Evolutionary conservation across 2,797 vertebrate species (phyloP), one percentile per base, ranked within the genome.

Genomic region (Parotocinclus haroldoi): DNA sequence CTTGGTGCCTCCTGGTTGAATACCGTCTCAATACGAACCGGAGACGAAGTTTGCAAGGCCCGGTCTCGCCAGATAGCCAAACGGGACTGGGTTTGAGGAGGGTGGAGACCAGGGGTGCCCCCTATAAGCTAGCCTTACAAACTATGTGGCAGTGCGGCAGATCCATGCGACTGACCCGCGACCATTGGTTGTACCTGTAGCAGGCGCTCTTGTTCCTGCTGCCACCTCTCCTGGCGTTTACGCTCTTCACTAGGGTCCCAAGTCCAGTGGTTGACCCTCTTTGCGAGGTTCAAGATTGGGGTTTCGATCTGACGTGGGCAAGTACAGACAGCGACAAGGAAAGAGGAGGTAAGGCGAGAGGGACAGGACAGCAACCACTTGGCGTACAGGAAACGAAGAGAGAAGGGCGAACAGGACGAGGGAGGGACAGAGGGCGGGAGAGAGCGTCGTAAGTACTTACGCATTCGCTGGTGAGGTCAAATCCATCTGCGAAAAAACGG

Each of bases 211-310:
- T 99, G 97, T 76, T 98, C 94, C 71, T 93, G 93, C 51, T 99
- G 97, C 97, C 97, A 99, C 75, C 89, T 94, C 80, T 99, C 95
- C 85, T 97, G 95, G 7, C 95, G 91, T 74, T 89, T 93, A 74
- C 96, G 92, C 76, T 99, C 97, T 75, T 98, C 96, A 85, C 96
- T 95, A 19, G 95, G 96, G 89, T 99, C 94, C 96, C 97, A 99
- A 8, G 94, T 91, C 93, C 96, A 96, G 89, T 94, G 92, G 85
- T 94, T 93, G 83, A 93, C 93, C 86, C 91, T 93, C 90, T 95
- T 91, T 86, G 69, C 27, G 85, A 93, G 92, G 85, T 83, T 92
- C 88, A 93, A 86, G 60, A 89, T 89, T 79, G 87, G 80, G 78
- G 81, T 94, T 88, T 95, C 91, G 85, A 83, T 83, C 84, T 86